Evolutionary conservation across 2,888 invertebrate genomes (phyloP).

Genomic region (Yponomeuta malinellus): DNA sequence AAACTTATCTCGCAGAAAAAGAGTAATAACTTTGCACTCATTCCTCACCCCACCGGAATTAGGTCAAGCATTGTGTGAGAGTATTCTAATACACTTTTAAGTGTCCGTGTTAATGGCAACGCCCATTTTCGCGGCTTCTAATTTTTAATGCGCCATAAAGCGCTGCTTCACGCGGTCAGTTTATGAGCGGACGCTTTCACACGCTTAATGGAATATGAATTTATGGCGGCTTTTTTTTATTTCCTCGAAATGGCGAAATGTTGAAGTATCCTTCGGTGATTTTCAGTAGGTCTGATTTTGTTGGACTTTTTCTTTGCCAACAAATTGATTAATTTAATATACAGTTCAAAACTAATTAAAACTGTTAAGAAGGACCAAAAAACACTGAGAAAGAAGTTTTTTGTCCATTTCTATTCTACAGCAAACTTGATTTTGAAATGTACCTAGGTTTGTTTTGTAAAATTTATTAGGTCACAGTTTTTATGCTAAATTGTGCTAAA

Average conservation of each 20-base stretch:
- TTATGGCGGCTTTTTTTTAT: not conserved
- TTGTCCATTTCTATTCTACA: too few relatives aligned
- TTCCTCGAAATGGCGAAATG: not conserved
- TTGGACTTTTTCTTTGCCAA: too few relatives aligned
- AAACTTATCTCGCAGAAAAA: not conserved
- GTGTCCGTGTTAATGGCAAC: not conserved
- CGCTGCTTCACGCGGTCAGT: not conserved
- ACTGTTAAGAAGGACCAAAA: too few relatives aligned
- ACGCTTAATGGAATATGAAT: slow-evolving; percentile 1
- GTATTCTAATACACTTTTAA: not conserved
- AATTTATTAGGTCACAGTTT: too few relatives aligned
- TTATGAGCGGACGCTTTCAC: not conserved
- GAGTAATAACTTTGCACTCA: not conserved
- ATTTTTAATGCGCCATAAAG: slow-evolving; percentile 1
- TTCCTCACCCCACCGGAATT: not conserved
- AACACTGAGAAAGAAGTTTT: too few relatives aligned
- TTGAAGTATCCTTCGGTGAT: not conserved
- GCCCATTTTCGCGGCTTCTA: slow-evolving; percentile 1
- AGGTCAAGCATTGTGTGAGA: not conserved
- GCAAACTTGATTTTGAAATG: too few relatives aligned
- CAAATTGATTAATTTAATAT: too few relatives aligned
- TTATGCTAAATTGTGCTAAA: too few relatives aligned
- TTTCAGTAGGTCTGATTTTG: too few relatives aligned
- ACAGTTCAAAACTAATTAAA: too few relatives aligned
- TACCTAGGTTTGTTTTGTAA: too few relatives aligned